Percentiles rank a stretch among this genome's conserved stretches.
These are phyloP conservation scores for Nyctibius grandis DNA, from an alignment of 2,797 vertebrate species.

Conservation along the genomic window DNA sequence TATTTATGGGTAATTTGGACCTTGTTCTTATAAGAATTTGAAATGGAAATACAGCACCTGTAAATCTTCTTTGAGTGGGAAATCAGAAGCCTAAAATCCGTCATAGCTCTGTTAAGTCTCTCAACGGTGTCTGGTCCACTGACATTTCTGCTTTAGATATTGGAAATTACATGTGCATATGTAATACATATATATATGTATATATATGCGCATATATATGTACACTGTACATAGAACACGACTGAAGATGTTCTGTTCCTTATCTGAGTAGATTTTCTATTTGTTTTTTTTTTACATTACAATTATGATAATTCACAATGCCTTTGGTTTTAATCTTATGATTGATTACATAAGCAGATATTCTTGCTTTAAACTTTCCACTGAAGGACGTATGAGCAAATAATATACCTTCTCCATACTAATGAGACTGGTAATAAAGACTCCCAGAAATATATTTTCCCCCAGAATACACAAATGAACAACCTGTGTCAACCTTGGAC, in stretches of 20 bases:
- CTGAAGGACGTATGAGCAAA: background rate
- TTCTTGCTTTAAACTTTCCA: background rate
- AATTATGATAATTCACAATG: background rate
- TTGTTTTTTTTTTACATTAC: background rate
- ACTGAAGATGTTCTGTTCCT: background rate
- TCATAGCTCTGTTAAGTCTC: background rate
- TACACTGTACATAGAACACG: background rate
- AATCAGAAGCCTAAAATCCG: background rate
- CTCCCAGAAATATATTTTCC: rapidly evolving
- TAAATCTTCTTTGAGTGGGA: background rate
- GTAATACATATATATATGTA: background rate
- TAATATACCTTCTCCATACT: background rate
- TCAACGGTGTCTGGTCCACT: background rate
- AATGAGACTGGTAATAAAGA: background rate
- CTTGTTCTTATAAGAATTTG: background rate
- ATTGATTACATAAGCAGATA: background rate
- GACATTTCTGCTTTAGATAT: background rate
- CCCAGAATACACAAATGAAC: background rate
- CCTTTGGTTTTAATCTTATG: background rate
- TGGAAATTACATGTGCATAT: background rate
- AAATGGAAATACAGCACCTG: background rate
- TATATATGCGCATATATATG: background rate
- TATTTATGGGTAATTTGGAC: background rate
- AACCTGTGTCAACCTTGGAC: background rate
- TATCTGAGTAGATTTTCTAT: background rate